These are phyloP conservation scores for Melanogrammus aeglefinus DNA, from an alignment of 2,797 vertebrate species.

Conservation along the genomic window DNA sequence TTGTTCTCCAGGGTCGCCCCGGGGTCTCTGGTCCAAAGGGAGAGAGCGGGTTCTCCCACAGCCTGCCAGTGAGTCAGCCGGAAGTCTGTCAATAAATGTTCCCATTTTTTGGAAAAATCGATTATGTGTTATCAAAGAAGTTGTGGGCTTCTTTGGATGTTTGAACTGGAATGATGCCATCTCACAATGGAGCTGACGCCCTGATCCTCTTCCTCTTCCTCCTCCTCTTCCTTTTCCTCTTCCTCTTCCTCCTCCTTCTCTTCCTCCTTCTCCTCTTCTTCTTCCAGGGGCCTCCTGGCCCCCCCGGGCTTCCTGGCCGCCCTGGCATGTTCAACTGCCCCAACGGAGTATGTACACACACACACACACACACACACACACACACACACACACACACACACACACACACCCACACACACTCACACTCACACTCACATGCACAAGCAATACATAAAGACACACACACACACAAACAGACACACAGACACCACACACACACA, in stretches of 20 bases:
- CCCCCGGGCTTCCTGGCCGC: slow-evolving; percentile 80
- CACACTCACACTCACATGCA: neutral
- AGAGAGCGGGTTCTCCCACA: slow-evolving; percentile 76
- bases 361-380: neutral
- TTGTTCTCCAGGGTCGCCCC: slow-evolving; percentile 81
- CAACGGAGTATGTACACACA: slow-evolving; percentile 83
- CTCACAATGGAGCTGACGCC: neutral
- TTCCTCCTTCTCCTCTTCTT: neutral
- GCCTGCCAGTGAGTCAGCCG: slow-evolving; percentile 70
- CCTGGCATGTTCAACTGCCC: slow-evolving; percentile 81
- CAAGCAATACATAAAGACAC: neutral
- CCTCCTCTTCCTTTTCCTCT: neutral
- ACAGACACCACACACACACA: neutral
- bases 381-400: neutral
- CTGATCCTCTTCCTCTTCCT: neutral
- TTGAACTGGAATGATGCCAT: neutral
- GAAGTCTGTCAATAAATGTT: neutral
- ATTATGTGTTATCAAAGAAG: neutral
- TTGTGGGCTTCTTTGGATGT: neutral
- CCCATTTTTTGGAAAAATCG: neutral
- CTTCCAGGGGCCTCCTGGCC: slow-evolving; percentile 79
- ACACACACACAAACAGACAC: neutral
- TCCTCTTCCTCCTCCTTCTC: neutral
- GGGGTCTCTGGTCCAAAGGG: slow-evolving; percentile 84
- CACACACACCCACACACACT: neutral